Percentiles rank a stretch among this genome's conserved stretches.
Evolutionary conservation across 2,113 vertebrate genomes (phyloP).

Genomic region (Misgurnus mizolepis): DNA sequence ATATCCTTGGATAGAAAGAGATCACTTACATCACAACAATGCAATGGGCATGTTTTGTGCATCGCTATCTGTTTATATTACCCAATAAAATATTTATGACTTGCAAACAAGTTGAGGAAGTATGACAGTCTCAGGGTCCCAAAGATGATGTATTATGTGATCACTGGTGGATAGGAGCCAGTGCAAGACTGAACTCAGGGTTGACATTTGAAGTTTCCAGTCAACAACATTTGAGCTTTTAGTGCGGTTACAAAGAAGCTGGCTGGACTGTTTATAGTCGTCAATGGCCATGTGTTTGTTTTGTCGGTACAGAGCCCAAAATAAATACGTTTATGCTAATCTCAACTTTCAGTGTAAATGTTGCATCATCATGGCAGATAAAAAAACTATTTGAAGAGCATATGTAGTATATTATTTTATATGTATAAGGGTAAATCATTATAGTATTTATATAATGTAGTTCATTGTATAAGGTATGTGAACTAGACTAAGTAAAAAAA

Average conservation of each 20-base stretch:
- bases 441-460: too few species aligned
- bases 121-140: conserved; percentile 50
- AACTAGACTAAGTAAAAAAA: neutral
- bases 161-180: conserved; percentile 34
- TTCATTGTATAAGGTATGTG: neutral
- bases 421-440: too few species aligned
- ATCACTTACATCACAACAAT: neutral
- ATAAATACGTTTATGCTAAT: conserved; percentile 55
- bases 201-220: conserved; percentile 51
- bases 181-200: conserved; percentile 24
- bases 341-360: conserved; percentile 53
- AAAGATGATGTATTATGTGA: conserved; percentile 51
- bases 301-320: conserved; percentile 47
- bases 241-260: conserved; percentile 48
- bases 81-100: conserved; percentile 48
- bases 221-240: conserved; percentile 50
- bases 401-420: neutral
- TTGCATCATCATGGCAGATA: conserved; percentile 46
- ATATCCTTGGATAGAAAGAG: neutral
- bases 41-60: neutral
- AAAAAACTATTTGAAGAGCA: conserved; percentile 27
- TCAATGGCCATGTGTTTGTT: conserved; percentile 49
- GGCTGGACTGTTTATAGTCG: conserved; percentile 50
- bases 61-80: neutral
- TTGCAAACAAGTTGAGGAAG: conserved; percentile 42